Conservation (phyloP, 2,113 vertebrate species). For the Lanius ludovicianus region DNA sequence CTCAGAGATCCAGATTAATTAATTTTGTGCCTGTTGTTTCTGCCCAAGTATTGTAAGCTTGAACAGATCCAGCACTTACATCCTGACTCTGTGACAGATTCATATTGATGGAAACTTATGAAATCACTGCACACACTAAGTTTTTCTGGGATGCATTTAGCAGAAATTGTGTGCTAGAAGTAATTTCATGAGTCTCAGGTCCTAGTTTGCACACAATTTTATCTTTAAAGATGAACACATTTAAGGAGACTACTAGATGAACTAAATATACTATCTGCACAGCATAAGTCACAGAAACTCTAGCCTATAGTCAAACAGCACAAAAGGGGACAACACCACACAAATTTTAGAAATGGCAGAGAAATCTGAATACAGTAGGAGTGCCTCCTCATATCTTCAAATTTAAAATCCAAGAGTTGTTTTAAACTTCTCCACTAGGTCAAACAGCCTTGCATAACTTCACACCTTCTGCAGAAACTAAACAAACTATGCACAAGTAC, state of each 20-base stretch:
- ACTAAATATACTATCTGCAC: background rate
- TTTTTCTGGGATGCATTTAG: background rate
- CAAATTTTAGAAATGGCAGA: fast-evolving
- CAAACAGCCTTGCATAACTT: background rate
- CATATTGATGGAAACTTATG: background rate
- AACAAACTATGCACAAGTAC: background rate
- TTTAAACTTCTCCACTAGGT: background rate
- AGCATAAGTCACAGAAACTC: background rate
- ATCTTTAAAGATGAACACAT: background rate
- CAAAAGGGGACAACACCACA: background rate
- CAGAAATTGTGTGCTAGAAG: background rate
- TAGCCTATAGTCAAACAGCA: background rate
- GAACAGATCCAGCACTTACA: background rate
- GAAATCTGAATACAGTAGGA: background rate
- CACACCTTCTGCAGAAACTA: background rate
- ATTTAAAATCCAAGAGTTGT: background rate
- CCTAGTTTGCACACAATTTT: background rate
- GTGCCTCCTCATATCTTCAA: background rate
- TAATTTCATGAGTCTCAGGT: background rate
- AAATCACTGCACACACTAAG: background rate
- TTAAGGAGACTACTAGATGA: background rate
- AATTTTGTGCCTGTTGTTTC: background rate
- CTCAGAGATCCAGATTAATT: background rate
- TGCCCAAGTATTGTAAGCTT: background rate
- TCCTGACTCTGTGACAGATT: background rate